Conservation (phyloP, 2,797 vertebrate species). For the Rhinatrema bivittatum region DNA sequence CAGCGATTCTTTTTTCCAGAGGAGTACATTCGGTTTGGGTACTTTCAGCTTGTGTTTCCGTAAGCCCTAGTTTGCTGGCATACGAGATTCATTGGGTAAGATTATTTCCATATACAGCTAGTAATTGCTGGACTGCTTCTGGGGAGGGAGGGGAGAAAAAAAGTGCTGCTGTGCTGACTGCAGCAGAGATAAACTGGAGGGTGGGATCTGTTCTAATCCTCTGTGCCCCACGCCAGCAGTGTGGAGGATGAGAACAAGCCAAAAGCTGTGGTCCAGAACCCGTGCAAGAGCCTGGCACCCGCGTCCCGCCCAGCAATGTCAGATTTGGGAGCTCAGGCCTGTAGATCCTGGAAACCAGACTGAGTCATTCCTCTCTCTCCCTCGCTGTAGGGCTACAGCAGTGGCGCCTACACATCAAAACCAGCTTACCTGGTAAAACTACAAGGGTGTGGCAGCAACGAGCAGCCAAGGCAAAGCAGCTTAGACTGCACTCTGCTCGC, state of each 20-base stretch:
- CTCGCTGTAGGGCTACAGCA: neutral
- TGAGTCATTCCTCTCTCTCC: neutral
- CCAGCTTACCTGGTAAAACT: neutral
- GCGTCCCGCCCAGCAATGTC: neutral
- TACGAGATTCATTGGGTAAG: neutral
- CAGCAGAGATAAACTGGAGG: neutral
- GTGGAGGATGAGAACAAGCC: too few species aligned
- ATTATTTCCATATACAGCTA: neutral
- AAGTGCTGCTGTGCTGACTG: neutral
- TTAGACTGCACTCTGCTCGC: neutral
- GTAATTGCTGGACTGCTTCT: fast-evolving
- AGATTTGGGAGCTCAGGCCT: fast-evolving
- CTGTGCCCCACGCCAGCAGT: fast-evolving
- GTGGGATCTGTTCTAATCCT: fast-evolving
- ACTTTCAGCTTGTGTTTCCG: too few species aligned
- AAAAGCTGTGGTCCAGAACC: too few species aligned
- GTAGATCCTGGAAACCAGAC: too few species aligned
- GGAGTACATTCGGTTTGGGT: too few species aligned
- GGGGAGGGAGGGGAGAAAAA: neutral
- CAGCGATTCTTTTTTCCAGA: too few species aligned
- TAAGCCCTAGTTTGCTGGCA: too few species aligned
- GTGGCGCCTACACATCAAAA: fast-evolving
- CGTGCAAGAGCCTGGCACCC: too few species aligned
- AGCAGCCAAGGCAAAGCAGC: neutral
- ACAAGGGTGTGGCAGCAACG: neutral